Evolutionary conservation across 1,140 invertebrate species (phyloP).

Genomic region (Batillaria attramentaria): DNA sequence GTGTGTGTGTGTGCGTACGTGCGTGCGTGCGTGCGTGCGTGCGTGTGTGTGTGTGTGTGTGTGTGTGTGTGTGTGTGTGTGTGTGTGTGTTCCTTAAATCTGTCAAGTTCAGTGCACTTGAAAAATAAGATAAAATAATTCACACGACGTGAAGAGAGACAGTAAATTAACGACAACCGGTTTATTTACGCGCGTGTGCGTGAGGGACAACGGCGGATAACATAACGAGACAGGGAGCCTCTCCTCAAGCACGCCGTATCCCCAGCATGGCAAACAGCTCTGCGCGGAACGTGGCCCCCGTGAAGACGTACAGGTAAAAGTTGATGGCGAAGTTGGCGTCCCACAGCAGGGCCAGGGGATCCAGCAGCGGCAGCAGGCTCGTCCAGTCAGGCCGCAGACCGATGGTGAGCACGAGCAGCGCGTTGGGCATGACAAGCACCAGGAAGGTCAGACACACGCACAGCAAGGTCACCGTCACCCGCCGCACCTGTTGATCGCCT

Average conservation of each 20-base stretch:
- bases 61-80: not conserved
- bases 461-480: conserved; percentile 23
- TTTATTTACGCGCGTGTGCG: no score
- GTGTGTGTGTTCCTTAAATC: conserved; percentile 1
- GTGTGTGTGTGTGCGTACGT: not conserved
- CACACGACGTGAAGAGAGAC: no score
- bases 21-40: not conserved
- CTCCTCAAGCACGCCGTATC: no score
- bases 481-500: not conserved
- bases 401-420: conserved; percentile 20
- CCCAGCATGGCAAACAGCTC: conserved; percentile 21
- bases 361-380: not conserved
- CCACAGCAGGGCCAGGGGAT: conserved; percentile 28
- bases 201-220: no score
- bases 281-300: conserved; percentile 2
- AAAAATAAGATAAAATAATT: no score
- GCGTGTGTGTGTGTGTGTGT: not conserved
- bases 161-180: no score
- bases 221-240: no score
- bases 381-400: conserved; percentile 21
- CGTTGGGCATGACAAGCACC: conserved; percentile 29
- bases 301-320: conserved; percentile 31
- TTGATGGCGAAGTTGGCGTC: conserved; percentile 34
- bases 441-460: conserved; percentile 27
- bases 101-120: no score